Evolutionary conservation across 2,113 vertebrate species (phyloP).

Genomic region (Donacobius atricapilla): DNA sequence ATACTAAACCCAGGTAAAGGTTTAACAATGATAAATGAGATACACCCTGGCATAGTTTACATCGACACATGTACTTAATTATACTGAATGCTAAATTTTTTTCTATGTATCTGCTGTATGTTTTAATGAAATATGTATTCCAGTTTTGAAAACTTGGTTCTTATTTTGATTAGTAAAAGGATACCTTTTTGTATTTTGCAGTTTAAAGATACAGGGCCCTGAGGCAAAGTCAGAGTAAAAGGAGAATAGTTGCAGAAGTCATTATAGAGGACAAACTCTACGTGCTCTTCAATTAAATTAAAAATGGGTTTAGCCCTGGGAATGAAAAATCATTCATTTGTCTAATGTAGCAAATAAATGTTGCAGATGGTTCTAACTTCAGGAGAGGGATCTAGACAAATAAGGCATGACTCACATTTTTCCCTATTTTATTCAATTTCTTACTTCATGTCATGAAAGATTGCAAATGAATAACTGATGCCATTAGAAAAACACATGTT

Average conservation of each 20-base stretch:
- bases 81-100: background rate
- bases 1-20: background rate
- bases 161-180: background rate
- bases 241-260: background rate
- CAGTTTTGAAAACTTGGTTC: background rate
- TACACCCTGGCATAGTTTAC: background rate
- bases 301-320: background rate
- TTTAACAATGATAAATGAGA: background rate
- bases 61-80: background rate
- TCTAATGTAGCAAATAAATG: conserved; percentile 29
- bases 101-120: background rate
- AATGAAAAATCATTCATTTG: conserved; percentile 37
- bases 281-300: background rate
- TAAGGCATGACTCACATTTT: conserved; percentile 23
- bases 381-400: conserved; percentile 11
- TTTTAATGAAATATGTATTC: background rate
- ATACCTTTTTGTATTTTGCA: background rate
- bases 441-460: background rate
- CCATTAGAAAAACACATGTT: background rate
- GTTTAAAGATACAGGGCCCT: background rate
- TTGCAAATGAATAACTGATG: conserved; percentile 9
- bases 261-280: background rate
- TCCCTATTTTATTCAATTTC: background rate
- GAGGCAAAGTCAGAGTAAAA: background rate
- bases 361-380: conserved; percentile 24